A percentile compares a stretch with the other conserved stretches of the same genome.
phyloP scores from a whole-genome alignment of 2,113 vertebrate genomes.

The Drymodes brunneopygia region DNA sequence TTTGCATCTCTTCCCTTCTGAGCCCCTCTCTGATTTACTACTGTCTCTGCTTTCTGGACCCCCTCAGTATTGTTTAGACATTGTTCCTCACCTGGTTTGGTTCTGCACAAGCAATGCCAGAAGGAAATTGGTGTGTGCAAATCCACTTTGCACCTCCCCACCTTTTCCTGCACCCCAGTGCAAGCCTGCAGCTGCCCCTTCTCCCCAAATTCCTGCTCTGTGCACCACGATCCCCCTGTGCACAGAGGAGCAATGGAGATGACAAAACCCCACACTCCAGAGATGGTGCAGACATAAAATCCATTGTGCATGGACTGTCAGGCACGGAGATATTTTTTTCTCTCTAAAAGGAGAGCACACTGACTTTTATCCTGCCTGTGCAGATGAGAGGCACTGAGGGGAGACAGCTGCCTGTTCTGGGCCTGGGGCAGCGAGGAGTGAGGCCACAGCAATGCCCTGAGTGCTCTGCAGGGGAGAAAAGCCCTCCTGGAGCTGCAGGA shows the following conservation, averaged over 20 bases:
- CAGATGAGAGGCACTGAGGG: not conserved
- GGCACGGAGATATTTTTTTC: not conserved
- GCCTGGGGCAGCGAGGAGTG: not conserved
- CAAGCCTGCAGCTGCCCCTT: not conserved
- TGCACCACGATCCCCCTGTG: accelerated
- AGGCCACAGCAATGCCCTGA: not conserved
- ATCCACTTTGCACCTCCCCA: not conserved
- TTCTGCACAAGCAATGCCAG: not conserved
- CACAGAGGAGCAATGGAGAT: accelerated
- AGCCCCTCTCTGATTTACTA: not conserved
- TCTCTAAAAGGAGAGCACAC: not conserved
- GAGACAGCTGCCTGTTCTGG: not conserved
- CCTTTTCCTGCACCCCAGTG: not conserved
- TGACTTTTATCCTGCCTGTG: not conserved
- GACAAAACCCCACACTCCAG: not conserved
- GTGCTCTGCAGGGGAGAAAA: not conserved
- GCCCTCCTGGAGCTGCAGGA: not conserved
- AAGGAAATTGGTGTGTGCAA: not conserved
- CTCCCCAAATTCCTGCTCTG: not conserved
- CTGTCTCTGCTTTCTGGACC: not conserved
- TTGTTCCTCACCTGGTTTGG: not conserved
- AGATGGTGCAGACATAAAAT: not conserved
- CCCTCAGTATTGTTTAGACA: not conserved
- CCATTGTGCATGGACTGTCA: not conserved
- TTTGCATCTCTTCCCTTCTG: not conserved